Evolutionary conservation across 2,888 invertebrate species (phyloP), one percentile per base, ranked within the genome.

Genomic region (Rhaphigaster nebulosa): DNA sequence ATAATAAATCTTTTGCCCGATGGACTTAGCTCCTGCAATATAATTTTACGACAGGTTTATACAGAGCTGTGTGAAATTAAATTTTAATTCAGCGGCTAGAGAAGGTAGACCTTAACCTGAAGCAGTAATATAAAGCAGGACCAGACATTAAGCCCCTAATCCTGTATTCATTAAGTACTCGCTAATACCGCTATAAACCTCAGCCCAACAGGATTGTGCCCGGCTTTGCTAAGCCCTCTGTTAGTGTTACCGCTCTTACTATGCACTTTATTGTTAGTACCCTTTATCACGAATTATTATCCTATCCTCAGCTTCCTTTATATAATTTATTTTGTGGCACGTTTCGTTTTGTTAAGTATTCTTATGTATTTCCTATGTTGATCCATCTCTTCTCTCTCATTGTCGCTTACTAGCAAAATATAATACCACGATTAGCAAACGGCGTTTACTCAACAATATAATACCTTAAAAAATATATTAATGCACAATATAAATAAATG

Each of bases 111-210:
- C 4, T 10, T 76, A 38, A 34, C 70, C 70, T 76, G 70, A 76
- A 76, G 70, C 70, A 76, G 70, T 76, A 76, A 76, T 76, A 76
- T 76, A 76, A 76, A 34, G 70, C 20, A 76, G 70, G 1, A 4
- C 6, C 0, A 23, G 70, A 38, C 34, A 38, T 76, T 76, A 76
- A 76, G 84, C 84, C 26, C 84, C 84, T 84, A 84, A 84, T 84
- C 84, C 45, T 84, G 84, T 84, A 84, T 84, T 84, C 84, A 84
- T 84, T 84, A 84, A 50, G 45, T 50, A 84, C 13, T 45, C 10
- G 45, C 84, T 84, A 50, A 76, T 76, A 38, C 70, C 70, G 70
- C 70, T 38, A 76, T 76, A 76, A 76, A 76, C 34, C 70, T 76
- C 70, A 10, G 70, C 34, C 34, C 65, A 38, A 76, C 34, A 20